A percentile compares a stretch with the other conserved stretches of the same genome.
These are phyloP conservation scores for Ahaetulla prasina DNA, from an alignment of 2,113 vertebrate genomes.

Conservation along the genomic window DNA sequence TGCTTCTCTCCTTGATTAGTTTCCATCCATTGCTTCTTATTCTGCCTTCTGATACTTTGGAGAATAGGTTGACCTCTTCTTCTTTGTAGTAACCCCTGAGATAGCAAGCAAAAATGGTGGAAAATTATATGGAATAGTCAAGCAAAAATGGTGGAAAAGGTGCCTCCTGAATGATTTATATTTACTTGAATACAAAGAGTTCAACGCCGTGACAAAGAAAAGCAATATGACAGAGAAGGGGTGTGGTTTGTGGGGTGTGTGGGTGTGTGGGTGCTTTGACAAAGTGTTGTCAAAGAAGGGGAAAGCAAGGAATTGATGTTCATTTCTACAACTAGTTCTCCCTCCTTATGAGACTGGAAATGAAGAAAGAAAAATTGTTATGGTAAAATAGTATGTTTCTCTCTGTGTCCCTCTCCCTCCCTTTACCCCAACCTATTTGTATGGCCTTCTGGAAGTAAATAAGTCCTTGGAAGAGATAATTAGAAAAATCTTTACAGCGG, in stretches of 20 bases:
- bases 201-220: neutral
- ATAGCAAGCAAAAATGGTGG: neutral
- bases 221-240: neutral
- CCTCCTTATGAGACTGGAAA: constrained; percentile 19
- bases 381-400: constrained; percentile 33
- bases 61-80: neutral
- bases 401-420: neutral
- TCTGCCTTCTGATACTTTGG: neutral
- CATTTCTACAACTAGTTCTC: constrained; percentile 8
- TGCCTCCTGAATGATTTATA: neutral
- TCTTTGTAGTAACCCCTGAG: neutral
- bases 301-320: neutral
- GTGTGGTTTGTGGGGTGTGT: neutral
- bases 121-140: neutral
- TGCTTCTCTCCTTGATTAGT: neutral
- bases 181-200: constrained; percentile 4
- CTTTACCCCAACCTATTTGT: constrained; percentile 13
- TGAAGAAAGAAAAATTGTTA: constrained; percentile 2
- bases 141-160: neutral
- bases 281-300: neutral
- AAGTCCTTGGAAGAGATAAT: constrained; percentile 30
- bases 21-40: neutral
- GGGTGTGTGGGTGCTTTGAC: neutral
- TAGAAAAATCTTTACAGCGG: constrained; percentile 20
- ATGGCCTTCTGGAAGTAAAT: constrained; percentile 12